Evolutionary conservation across 2,888 invertebrate genomes (phyloP), one percentile per base, ranked within the genome.

Genomic region (Toxonevra muliebris): DNA sequence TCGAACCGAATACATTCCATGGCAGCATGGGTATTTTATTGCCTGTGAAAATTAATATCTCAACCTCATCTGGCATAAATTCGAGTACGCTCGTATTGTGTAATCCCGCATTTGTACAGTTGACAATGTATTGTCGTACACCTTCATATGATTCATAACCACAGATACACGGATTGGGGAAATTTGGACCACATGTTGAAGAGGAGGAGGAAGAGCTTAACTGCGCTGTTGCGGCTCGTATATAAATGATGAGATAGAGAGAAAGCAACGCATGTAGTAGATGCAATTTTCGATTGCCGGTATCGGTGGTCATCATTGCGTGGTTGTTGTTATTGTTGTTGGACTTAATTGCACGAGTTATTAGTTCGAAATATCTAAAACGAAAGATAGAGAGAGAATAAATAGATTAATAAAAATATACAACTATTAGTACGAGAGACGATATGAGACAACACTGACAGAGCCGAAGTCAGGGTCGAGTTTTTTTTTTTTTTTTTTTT

Each of bases 31-130:
- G 82, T 19, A 93, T 86, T 72, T 87, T 82, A 77, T 93, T 93
- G 12, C 93, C 93, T 1, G 89, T 90, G 77, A 92, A 93, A 69
- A 93, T 89, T 1, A 93, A 83, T 48, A 90, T 89, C 83, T 91
- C 88, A 4, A 91, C 91, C 73, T 90, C 86, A 15, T 86, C 84
- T 0, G 93, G 92, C 70, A 93, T 86, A 63, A 87, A 86, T 74
- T 87, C 84, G 17, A 93, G 82, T 74, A 91, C 87, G 15, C 86
- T 84, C 0, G 89, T 88, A 70, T 88, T 87, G 1, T 79, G 87
- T 75, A 93, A 89, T 1, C 87, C 87, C 0, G 88, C 84, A 76
- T 90, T 86, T 1, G 92, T 92, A 80, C 93, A 93, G 80, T 93
- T 92, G 0, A 92, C 92, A 10, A 91, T 87, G 74, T 87, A 91